These are phyloP conservation scores for Gopherus flavomarginatus DNA, from an alignment of 2,113 vertebrate genomes.

Conservation along the genomic window DNA sequence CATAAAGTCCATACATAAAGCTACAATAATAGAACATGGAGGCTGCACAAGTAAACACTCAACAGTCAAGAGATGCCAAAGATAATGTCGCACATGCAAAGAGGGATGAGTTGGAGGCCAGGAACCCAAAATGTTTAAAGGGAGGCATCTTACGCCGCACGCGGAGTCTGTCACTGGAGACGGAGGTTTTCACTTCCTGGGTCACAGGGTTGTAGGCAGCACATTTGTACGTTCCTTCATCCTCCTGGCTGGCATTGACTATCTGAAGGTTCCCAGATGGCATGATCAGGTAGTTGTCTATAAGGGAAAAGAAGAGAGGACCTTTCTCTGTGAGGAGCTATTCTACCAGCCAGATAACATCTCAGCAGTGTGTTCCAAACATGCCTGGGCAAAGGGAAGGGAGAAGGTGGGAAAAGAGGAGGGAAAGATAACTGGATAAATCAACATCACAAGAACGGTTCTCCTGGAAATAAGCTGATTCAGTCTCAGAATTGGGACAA, in stretches of 20 bases:
- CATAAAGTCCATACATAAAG: fast-evolving
- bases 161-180: constrained; percentile 91
- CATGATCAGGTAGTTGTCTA: constrained; percentile 99
- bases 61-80: neutral
- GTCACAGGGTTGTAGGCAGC: constrained; percentile 97
- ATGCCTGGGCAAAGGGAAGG: neutral
- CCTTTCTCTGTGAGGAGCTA: neutral
- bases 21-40: fast-evolving
- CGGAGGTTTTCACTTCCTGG: constrained; percentile 95
- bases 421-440: neutral
- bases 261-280: constrained; percentile 98
- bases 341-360: neutral
- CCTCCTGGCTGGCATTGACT: constrained; percentile 93
- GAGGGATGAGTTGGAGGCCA: neutral
- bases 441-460: neutral
- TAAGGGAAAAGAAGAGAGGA: neutral
- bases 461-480: neutral
- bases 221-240: constrained; percentile 95
- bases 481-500: neutral
- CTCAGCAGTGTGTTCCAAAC: neutral
- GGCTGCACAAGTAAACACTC: fast-evolving
- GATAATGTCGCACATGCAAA: neutral
- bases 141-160: constrained; percentile 88
- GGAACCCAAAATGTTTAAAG: neutral
- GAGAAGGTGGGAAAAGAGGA: neutral